These are phyloP conservation scores for Mesorhabditis belari DNA, from an alignment of 2,888 invertebrate genomes.

Conservation along the genomic window DNA sequence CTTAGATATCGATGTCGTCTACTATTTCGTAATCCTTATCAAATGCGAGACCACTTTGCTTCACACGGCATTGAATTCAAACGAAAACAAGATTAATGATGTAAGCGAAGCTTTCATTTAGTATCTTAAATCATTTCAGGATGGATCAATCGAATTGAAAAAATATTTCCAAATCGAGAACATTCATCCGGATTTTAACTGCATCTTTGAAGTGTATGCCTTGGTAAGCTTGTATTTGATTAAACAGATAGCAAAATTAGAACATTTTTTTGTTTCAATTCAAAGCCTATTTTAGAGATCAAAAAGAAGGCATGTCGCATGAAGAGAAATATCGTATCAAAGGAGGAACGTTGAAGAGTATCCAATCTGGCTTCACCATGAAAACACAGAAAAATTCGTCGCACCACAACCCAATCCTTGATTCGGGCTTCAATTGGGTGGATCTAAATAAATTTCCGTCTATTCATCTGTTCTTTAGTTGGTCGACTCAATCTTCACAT, in stretches of 20 bases:
- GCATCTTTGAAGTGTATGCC: constrained; percentile 10
- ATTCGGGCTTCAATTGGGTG: neutral
- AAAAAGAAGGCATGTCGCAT: constrained; percentile 72
- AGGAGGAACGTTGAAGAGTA: neutral
- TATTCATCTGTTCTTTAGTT: neutral
- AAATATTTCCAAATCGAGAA: constrained; percentile 7
- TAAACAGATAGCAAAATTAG: neutral
- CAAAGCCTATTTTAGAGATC: constrained; percentile 21
- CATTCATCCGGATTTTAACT: constrained; percentile 13
- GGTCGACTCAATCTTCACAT: constrained; percentile 55
- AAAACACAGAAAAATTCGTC: no score
- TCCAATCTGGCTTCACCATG: neutral
- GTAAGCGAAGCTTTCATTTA: neutral
- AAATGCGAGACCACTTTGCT: neutral
- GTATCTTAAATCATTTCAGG: neutral
- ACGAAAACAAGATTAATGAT: constrained; percentile 56
- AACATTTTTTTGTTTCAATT: neutral
- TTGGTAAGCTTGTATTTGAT: neutral
- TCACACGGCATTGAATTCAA: constrained; percentile 48
- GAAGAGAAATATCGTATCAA: constrained; percentile 69
- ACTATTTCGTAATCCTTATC: constrained; percentile 60
- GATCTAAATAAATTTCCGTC: neutral
- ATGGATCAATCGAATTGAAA: constrained; percentile 6
- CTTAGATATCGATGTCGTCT: constrained; percentile 61
- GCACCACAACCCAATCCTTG: no score